Conservation (phyloP, 2,113 vertebrate species). For the Anoplopoma fimbria region DNA sequence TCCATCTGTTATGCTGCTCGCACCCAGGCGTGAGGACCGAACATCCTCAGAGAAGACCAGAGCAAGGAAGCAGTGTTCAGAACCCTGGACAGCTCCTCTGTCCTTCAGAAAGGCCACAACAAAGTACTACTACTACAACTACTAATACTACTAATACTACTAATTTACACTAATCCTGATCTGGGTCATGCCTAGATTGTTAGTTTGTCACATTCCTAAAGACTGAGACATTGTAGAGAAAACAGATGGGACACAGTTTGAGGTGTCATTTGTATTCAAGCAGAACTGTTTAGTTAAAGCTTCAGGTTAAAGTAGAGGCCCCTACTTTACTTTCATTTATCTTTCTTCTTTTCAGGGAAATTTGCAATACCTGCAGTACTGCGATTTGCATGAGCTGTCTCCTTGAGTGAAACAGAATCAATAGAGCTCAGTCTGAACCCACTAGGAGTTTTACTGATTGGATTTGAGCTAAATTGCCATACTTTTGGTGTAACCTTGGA, state of each 20-base stretch:
- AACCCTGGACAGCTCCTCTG: conserved; percentile 71
- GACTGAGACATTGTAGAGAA: conserved; percentile 30
- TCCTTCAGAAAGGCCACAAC: background rate
- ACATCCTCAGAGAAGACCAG: background rate
- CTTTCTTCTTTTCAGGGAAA: background rate
- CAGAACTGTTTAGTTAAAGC: conserved; percentile 32
- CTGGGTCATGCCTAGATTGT: background rate
- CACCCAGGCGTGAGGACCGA: background rate
- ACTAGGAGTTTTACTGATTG: background rate
- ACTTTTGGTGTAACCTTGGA: background rate
- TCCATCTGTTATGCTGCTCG: conserved; percentile 1
- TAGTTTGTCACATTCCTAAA: conserved; percentile 6
- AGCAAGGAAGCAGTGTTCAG: conserved; percentile 38
- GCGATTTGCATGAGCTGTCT: background rate
- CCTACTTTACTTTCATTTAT: background rate
- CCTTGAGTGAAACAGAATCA: conserved; percentile 8
- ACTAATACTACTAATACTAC: background rate
- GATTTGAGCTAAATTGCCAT: background rate
- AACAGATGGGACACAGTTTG: conserved; percentile 37
- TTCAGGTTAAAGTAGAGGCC: background rate
- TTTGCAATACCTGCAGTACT: background rate
- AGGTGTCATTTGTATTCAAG: conserved; percentile 36
- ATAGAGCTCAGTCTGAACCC: conserved; percentile 1
- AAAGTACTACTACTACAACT: background rate
- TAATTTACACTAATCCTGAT: background rate